phyloP scores from a whole-genome alignment of 2,113 vertebrate species.

The Dolichotis patagonum region DNA sequence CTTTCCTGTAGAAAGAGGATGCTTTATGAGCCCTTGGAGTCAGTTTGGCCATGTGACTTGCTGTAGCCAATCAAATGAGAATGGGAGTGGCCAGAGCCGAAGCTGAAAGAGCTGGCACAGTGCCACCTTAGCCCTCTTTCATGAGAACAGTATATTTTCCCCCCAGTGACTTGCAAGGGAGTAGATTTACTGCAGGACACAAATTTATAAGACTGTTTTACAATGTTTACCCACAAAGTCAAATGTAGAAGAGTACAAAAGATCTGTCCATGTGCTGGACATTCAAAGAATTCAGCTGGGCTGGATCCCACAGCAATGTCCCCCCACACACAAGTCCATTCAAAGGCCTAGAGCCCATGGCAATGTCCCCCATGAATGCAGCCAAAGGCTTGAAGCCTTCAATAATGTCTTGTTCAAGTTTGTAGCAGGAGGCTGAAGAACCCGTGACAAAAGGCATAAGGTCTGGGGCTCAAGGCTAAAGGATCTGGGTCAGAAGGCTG shows the following conservation, averaged over 20 bases:
- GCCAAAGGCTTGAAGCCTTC: too few relatives aligned
- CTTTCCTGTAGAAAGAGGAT: neutral
- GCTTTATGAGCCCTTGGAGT: neutral
- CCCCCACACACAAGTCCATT: neutral
- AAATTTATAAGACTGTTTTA: neutral
- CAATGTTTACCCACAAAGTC: neutral
- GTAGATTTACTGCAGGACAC: neutral
- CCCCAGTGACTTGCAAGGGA: neutral
- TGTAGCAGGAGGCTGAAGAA: neutral
- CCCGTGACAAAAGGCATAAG: neutral
- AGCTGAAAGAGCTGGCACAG: neutral
- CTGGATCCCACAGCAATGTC: neutral
- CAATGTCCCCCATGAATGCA: neutral
- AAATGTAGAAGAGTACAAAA: neutral
- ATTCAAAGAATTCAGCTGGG: neutral
- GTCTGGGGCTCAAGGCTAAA: neutral
- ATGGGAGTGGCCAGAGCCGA: neutral
- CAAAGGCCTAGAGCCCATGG: neutral
- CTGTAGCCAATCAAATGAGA: neutral
- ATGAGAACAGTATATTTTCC: neutral
- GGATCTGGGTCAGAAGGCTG: neutral
- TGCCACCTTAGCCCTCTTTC: neutral
- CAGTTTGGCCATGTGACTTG: slow-evolving; percentile 10
- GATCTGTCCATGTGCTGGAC: neutral
- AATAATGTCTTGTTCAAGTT: neutral